phyloP scores from a whole-genome alignment of 2,888 invertebrate genomes.

The Agapetus fuscipes region DNA sequence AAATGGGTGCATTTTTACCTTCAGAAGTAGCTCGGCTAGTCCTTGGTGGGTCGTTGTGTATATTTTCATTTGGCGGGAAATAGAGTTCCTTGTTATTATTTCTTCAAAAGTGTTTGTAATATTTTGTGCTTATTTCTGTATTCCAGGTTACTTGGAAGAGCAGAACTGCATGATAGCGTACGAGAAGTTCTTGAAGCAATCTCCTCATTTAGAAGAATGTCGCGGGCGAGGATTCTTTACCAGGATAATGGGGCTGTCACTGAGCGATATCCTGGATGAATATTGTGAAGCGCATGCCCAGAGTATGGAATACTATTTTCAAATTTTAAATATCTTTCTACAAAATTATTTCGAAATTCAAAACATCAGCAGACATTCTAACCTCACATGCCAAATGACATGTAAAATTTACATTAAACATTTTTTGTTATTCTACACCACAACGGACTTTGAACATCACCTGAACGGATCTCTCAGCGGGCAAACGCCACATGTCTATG shows the following conservation, averaged over 20 bases:
- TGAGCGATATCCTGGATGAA: slow-evolving; percentile 40
- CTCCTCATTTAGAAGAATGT: slow-evolving; percentile 43
- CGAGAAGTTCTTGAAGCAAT: slow-evolving; percentile 41
- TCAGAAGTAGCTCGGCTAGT: slow-evolving; percentile 19
- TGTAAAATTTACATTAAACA: too few relatives aligned
- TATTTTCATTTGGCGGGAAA: slow-evolving; percentile 17
- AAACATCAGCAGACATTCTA: too few relatives aligned
- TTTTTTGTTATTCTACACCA: too few relatives aligned
- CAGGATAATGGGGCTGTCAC: slow-evolving; percentile 25
- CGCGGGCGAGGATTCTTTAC: slow-evolving; percentile 43
- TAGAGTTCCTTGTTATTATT: slow-evolving; percentile 6
- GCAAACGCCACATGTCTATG: too few relatives aligned
- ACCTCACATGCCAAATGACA: too few relatives aligned
- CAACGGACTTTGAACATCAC: too few relatives aligned
- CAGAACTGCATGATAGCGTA: slow-evolving; percentile 42
- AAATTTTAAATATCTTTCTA: too few relatives aligned
- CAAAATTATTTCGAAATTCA: too few relatives aligned
- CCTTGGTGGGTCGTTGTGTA: slow-evolving; percentile 15
- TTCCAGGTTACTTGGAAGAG: slow-evolving; percentile 40
- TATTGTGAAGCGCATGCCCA: slow-evolving; percentile 41
- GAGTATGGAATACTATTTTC: slow-evolving; percentile 27
- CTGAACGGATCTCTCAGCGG: too few relatives aligned
- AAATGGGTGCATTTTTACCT: slow-evolving; percentile 16
- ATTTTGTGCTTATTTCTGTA: slow-evolving; percentile 6
- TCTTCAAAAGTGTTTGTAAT: not conserved